Percentiles rank a stretch among this genome's conserved stretches.
Conservation (phyloP, 2,888 invertebrate genomes). For the Piscicola geometra region DNA sequence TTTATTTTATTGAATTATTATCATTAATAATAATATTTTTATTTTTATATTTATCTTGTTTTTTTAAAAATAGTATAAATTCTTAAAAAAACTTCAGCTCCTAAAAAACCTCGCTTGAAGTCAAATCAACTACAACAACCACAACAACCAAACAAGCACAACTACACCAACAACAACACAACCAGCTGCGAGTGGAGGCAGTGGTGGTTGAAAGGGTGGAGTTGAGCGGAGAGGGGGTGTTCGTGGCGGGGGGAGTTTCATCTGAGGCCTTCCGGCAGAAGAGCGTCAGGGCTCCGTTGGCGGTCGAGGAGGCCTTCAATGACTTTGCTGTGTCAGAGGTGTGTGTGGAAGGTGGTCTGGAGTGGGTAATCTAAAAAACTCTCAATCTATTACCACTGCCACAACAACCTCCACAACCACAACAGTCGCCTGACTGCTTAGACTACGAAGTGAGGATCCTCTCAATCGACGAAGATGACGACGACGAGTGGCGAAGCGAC, state of each 20-base stretch:
- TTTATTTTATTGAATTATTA: not conserved
- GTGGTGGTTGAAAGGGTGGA: not conserved
- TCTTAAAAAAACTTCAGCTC: no score
- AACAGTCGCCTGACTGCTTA: not conserved
- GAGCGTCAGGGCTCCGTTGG: slow-evolving; percentile 48
- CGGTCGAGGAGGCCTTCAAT: slow-evolving; percentile 53
- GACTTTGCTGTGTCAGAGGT: slow-evolving; percentile 39
- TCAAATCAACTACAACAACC: no score
- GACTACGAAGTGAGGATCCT: slow-evolving; percentile 1
- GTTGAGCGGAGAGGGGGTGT: slow-evolving; percentile 30
- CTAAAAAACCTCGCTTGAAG: no score
- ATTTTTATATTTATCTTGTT: not conserved
- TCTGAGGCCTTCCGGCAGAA: slow-evolving; percentile 38
- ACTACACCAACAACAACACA: no score
- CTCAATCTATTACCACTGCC: no score
- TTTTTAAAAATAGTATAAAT: no score
- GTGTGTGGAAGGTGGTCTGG: no score
- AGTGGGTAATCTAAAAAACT: no score
- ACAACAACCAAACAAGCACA: no score
- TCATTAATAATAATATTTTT: not conserved
- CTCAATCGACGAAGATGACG: slow-evolving; percentile 12
- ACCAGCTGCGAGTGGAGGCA: not conserved
- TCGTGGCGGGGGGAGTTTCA: slow-evolving; percentile 27
- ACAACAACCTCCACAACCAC: no score
- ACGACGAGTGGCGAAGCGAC: no score